Base-by-base conservation (phyloP, 2,113 vertebrate species). In the Tetrax tetrax region DNA sequence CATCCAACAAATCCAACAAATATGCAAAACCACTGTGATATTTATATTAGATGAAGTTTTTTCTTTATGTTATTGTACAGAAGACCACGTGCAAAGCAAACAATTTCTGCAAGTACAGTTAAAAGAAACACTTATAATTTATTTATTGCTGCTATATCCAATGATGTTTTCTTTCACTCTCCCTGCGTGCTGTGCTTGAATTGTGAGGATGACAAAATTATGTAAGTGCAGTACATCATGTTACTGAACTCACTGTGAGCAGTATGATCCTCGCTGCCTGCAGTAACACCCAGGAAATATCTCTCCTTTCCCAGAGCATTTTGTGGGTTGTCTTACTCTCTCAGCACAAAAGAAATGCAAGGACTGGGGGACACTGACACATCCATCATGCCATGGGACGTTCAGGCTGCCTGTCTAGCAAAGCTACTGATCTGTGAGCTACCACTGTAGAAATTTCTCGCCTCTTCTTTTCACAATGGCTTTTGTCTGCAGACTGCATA, bases 101-200 rank as follows among this genome's bases (percentile, higher is more conserved):
- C 85, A 92, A 96, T 87, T 94, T 96, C 95, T 98, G 98, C 98
- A 99, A 98, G 98, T 95, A 92, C 86, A 98, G 97, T 98, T 98
- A 98, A 98, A 98, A 98, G 97, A 98, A 98, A 98, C 97, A 98
- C 94, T 98, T 98, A 98, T 90, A 98, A 97, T 98, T 94, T 99
- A 98, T 98, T 98, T 99, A 99, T 98, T 98, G 98, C 98, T 99
- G 98, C 98, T 98, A 96, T 98, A 97, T 96, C 96, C 97, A 98
- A 97, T 92, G 98, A 97, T 97, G 97, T 97, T 97, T 97, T 98
- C 95, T 97, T 96, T 89, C 97, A 96, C 89, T 97, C 95, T 98
- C 98, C 70, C 57, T 69, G 14, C 4, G 12, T 68, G 86, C 66
- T 91, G 70, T 94, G 83, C 61, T 79, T 93, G 83, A 93, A 96